Evolutionary conservation across 2,888 invertebrate species (phyloP).

Genomic region (Melipona beecheii): DNA sequence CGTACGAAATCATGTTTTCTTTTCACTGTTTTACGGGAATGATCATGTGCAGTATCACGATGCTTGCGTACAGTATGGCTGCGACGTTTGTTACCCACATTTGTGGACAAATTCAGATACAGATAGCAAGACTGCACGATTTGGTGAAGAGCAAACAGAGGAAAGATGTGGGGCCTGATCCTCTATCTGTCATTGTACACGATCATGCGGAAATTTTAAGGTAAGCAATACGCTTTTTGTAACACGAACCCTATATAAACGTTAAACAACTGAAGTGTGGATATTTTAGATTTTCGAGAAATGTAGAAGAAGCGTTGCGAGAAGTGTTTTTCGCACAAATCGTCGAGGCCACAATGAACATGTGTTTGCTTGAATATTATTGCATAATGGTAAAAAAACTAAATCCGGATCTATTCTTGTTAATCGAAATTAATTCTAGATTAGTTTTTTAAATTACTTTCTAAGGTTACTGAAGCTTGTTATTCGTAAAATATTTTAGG

Average conservation of each 20-base stretch:
- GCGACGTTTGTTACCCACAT: slow-evolving; percentile 67
- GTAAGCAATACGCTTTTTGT: not conserved
- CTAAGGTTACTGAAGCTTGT: too few relatives aligned
- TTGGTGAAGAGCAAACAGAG: not conserved
- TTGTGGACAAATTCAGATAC: slow-evolving; percentile 67
- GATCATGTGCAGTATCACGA: slow-evolving; percentile 58
- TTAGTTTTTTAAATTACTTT: too few relatives aligned
- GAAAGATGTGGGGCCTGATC: not conserved
- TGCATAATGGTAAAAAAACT: slow-evolving; percentile 71
- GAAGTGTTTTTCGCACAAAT: slow-evolving; percentile 73
- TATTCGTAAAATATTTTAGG: slow-evolving; percentile 17
- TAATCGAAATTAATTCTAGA: too few relatives aligned
- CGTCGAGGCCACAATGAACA: slow-evolving; percentile 75
- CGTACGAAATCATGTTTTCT: slow-evolving; percentile 67
- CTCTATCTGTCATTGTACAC: slow-evolving; percentile 48
- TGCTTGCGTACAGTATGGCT: slow-evolving; percentile 61
- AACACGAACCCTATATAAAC: not conserved
- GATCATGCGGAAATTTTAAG: slow-evolving; percentile 58
- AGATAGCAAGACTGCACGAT: slow-evolving; percentile 32
- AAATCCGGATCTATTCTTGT: not conserved
- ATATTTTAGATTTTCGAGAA: slow-evolving; percentile 27
- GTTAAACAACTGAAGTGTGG: not conserved
- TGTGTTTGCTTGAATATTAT: slow-evolving; percentile 78
- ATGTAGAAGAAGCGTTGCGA: not conserved
- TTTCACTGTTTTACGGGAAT: slow-evolving; percentile 49